Evolutionary conservation across 2,888 invertebrate species (phyloP), one percentile per base, ranked within the genome.

Genomic region (Dermolepida albohirtum): DNA sequence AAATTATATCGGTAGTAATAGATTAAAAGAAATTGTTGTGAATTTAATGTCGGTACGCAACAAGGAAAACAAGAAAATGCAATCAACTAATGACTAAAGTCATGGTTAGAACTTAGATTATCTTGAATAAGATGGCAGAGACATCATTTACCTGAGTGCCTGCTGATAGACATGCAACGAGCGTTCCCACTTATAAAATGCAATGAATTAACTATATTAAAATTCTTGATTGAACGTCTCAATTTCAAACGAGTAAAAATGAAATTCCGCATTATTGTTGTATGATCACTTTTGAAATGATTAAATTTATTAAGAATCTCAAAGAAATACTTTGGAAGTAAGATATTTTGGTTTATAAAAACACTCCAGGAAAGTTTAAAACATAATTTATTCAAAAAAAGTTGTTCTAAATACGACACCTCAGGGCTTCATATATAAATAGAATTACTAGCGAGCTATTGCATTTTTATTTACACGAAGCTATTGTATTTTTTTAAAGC

Each of bases 121-220:
- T 72, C 74, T 73, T 74, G 74, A 73, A 77, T 77, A 78, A 78
- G 78, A 79, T 76, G 77, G 74, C 67, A 70, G 73, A 74, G 73
- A 75, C 73, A 77, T 77, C 78, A 79, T 80, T 80, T 80, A 78
- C 77, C 77, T 79, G 78, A 80, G 79, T 80, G 79, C 75, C 75
- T 77, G 74, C 74, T 74, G 74, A 78, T 76, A 78, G 78, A 78
- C 79, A 80, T 80, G 79, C 80, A 78, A 80, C 76, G 76, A 75
- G 74, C 75, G 73, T 76, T 75, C 70, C 70, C 66, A 57, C 54
- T 54, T 65, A 65, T 49, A 63, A 69, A 73, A 70, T 71, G 72
- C 72, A 73, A 59, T 67, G 67, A 71, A 73, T 72, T 72, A 73
- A 66, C 70, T 52, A 67, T 72, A 71, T 72, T 73, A 73, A 70